Evolutionary conservation across 2,113 vertebrate genomes (phyloP).

Genomic region (Orientallactaga bullata): DNA sequence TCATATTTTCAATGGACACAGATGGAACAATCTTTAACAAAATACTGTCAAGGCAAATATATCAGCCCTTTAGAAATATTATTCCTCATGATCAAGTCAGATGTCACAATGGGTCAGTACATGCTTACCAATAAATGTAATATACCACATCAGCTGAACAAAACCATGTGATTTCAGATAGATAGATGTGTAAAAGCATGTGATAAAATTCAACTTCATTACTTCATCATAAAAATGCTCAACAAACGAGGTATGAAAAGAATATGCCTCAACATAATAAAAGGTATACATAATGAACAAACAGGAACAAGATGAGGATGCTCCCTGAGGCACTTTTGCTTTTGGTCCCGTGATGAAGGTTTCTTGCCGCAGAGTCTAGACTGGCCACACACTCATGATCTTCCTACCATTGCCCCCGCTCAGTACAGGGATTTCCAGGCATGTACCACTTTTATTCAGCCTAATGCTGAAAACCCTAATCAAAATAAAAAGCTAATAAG

Average conservation of each 20-base stretch:
- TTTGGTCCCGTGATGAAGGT: too few relatives aligned
- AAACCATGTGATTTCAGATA: background rate
- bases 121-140: background rate
- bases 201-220: background rate
- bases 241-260: background rate
- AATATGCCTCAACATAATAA: background rate
- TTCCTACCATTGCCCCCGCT: too few relatives aligned
- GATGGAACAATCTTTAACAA: too few relatives aligned
- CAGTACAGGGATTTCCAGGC: too few relatives aligned
- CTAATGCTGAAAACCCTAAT: background rate
- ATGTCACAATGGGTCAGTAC: background rate
- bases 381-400: too few relatives aligned
- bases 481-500: background rate
- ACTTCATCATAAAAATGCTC: background rate
- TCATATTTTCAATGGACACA: background rate
- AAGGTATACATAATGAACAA: background rate
- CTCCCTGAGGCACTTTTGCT: too few relatives aligned
- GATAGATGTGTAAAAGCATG: background rate
- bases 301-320: background rate
- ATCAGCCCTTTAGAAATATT: background rate
- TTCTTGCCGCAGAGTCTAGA: too few relatives aligned
- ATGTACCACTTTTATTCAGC: background rate
- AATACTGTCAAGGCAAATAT: background rate
- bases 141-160: too few relatives aligned
- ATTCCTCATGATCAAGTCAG: background rate